Evolutionary conservation across 2,888 invertebrate genomes (phyloP).

Genomic region (Bombyx huttoni): DNA sequence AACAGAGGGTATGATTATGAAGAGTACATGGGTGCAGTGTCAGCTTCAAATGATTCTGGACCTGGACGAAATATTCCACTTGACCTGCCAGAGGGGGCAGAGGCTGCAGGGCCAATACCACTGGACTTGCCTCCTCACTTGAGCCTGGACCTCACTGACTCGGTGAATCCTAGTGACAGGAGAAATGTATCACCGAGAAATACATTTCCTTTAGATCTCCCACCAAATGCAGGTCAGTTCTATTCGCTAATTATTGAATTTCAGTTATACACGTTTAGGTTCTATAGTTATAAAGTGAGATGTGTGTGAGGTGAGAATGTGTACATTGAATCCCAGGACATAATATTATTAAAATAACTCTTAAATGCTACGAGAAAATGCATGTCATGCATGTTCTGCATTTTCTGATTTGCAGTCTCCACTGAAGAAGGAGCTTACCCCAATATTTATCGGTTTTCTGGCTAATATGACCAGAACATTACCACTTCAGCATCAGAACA

Average conservation of each 20-base stretch:
- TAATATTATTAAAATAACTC: no score
- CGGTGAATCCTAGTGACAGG: slow-evolving; percentile 56
- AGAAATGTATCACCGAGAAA: slow-evolving; percentile 55
- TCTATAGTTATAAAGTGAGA: no score
- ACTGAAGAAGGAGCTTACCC: no score
- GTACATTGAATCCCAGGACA: no score
- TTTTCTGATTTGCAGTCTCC: no score
- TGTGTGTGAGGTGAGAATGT: no score
- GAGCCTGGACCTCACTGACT: slow-evolving; percentile 60
- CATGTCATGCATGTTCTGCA: no score
- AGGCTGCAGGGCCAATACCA: slow-evolving; percentile 42
- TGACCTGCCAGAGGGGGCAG: slow-evolving; percentile 47
- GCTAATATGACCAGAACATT: no score
- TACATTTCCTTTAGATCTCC: slow-evolving; percentile 59
- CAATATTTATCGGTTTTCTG: no score
- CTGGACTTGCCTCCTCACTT: slow-evolving; percentile 51
- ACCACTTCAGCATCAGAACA: no score
- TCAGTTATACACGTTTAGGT: background rate
- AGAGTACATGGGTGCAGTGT: slow-evolving; percentile 39
- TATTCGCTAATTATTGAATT: background rate
- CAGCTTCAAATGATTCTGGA: slow-evolving; percentile 35
- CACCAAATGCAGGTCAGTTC: slow-evolving; percentile 53
- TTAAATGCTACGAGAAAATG: no score
- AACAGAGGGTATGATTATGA: slow-evolving; percentile 53
- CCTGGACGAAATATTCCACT: slow-evolving; percentile 39